phyloP scores from a whole-genome alignment of 2,797 vertebrate genomes.

The Benthosema pterotum region DNA sequence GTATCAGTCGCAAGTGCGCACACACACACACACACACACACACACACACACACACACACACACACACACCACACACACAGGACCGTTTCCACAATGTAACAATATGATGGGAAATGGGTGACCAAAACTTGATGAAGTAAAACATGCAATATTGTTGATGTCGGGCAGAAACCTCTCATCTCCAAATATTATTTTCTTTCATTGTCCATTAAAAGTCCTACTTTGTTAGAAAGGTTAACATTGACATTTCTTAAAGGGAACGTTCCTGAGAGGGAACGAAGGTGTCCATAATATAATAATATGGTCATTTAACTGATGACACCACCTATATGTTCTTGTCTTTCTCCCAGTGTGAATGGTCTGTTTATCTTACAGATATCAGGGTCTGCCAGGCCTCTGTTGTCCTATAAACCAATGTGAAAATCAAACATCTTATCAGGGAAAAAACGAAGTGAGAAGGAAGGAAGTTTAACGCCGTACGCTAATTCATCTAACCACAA shows the following conservation, averaged over 20 bases:
- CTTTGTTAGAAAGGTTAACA: no score
- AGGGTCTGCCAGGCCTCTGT: constrained; percentile 15
- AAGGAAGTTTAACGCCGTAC: constrained; percentile 13
- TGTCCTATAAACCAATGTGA: constrained; percentile 37
- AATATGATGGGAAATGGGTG: constrained; percentile 25
- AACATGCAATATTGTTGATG: constrained; percentile 22
- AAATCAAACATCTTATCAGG: constrained; percentile 43
- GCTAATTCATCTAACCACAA: no score
- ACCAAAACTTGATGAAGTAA: constrained; percentile 32
- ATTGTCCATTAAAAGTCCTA: no score
- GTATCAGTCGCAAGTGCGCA: neutral
- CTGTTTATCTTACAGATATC: constrained; percentile 46
- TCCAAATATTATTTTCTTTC: no score
- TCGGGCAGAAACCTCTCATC: no score
- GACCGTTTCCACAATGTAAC: constrained; percentile 15
- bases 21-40: constrained; percentile 2
- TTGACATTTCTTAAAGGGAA: no score
- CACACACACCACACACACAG: constrained; percentile 1
- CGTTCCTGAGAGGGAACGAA: no score
- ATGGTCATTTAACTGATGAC: constrained; percentile 14
- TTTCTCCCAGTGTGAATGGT: constrained; percentile 19
- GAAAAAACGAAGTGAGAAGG: no score
- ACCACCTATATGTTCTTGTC: constrained; percentile 36
- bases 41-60: constrained; percentile 2
- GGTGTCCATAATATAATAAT: no score